Conservation (phyloP, 2,113 vertebrate species). For the Odocoileus hemionus region DNA sequence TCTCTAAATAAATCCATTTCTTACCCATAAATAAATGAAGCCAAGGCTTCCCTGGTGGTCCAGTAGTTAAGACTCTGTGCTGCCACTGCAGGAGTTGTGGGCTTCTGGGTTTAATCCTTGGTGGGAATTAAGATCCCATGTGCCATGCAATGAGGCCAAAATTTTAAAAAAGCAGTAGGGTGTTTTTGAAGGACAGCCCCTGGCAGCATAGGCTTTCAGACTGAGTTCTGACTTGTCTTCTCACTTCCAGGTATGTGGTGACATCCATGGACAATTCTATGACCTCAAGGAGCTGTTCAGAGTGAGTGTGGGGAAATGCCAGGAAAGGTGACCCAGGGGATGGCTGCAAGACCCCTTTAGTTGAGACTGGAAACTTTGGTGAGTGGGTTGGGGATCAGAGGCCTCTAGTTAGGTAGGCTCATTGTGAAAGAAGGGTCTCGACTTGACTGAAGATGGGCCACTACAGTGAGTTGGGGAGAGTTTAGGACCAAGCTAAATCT, state of each 20-base stretch:
- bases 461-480: background rate
- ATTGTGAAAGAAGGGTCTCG: background rate
- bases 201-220: background rate
- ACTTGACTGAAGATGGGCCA: background rate
- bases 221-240: background rate
- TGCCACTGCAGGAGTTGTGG: background rate
- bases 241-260: slow-evolving; percentile 88
- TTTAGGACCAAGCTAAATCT: background rate
- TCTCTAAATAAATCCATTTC: background rate
- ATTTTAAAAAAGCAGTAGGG: background rate
- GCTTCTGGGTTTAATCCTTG: background rate
- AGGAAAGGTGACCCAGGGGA: background rate
- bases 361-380: background rate
- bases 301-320: slow-evolving; percentile 81
- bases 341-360: background rate
- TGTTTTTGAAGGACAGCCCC: background rate
- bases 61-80: background rate
- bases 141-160: background rate
- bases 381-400: background rate
- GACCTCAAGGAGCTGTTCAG: slow-evolving; percentile 95
- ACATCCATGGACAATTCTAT: slow-evolving; percentile 96
- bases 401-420: background rate
- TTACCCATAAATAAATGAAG: background rate
- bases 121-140: background rate
- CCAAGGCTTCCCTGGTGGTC: background rate